Conservation (phyloP, 2,797 vertebrate genomes). For the Pachyuromys duprasi region DNA sequence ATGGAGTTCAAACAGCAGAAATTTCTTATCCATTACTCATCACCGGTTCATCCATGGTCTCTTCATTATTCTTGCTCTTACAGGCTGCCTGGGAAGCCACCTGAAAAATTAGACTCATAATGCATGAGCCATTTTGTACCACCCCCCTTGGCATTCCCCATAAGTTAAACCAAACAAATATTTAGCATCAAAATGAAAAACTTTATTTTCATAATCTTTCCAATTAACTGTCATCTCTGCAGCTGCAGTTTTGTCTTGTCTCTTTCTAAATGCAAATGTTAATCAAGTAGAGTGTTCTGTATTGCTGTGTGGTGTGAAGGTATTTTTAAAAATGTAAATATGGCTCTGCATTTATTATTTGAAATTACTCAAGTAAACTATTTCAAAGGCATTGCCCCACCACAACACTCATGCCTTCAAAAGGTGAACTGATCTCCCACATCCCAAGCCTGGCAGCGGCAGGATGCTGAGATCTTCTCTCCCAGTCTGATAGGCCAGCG, state of each 20-base stretch:
- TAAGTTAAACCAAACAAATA: background rate
- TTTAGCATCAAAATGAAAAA: constrained; percentile 28
- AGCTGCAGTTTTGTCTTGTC: background rate
- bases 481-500: background rate
- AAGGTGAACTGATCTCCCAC: background rate
- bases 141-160: background rate
- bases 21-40: background rate
- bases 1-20: background rate
- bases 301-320: background rate
- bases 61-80: background rate
- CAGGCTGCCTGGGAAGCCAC: background rate
- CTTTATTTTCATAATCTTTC: constrained; percentile 1
- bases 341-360: constrained; percentile 26
- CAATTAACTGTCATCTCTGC: background rate
- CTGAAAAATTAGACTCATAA: background rate
- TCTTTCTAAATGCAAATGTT: constrained; percentile 10
- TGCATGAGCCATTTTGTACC: background rate
- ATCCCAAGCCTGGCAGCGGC: background rate
- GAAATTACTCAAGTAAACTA: constrained; percentile 6
- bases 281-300: background rate
- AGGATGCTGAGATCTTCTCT: background rate
- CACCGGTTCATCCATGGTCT: background rate
- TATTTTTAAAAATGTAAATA: constrained; percentile 23
- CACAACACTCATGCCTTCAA: background rate
- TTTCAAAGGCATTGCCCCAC: background rate